These are phyloP conservation scores for Tinea trinotella DNA, from an alignment of 2,888 invertebrate genomes.

Conservation along the genomic window DNA sequence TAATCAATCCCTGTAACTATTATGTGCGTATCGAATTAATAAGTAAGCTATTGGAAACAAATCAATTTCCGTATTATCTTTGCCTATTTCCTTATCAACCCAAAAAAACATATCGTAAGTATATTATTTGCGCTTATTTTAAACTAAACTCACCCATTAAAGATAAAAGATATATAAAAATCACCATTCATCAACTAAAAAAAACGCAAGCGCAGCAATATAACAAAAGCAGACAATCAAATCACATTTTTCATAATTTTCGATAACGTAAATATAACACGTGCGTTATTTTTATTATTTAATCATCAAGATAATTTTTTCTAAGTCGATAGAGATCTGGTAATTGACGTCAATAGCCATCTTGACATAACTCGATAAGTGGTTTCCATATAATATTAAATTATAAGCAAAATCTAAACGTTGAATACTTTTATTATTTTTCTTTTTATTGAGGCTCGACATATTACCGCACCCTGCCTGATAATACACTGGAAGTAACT, in stretches of 20 bases:
- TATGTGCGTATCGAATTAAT: too few relatives aligned
- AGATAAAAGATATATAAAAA: conserved; percentile 1
- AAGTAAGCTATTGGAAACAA: too few relatives aligned
- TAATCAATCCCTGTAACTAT: too few relatives aligned
- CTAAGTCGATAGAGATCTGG: conserved; percentile 4
- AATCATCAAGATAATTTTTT: not conserved
- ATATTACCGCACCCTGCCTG: too few relatives aligned
- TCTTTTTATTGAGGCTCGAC: too few relatives aligned
- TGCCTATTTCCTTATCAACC: not conserved
- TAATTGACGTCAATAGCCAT: conserved; percentile 1
- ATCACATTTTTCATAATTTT: not conserved
- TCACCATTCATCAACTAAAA: not conserved
- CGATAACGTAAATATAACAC: conserved; percentile 1
- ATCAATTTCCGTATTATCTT: conserved; percentile 6
- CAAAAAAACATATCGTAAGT: not conserved
- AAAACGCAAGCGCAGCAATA: conserved; percentile 7
- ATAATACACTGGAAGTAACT: too few relatives aligned
- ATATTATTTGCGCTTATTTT: not conserved
- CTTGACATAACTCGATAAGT: conserved; percentile 3
- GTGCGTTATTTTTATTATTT: too few relatives aligned
- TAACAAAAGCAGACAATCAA: not conserved
- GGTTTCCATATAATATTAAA: not conserved
- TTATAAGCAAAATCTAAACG: conserved; percentile 8
- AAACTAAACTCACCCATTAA: not conserved
- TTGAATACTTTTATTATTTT: too few relatives aligned